Evolutionary conservation across 2,797 vertebrate species (phyloP), one percentile per base, ranked within the genome.

Genomic region (Pitangus sulphuratus): DNA sequence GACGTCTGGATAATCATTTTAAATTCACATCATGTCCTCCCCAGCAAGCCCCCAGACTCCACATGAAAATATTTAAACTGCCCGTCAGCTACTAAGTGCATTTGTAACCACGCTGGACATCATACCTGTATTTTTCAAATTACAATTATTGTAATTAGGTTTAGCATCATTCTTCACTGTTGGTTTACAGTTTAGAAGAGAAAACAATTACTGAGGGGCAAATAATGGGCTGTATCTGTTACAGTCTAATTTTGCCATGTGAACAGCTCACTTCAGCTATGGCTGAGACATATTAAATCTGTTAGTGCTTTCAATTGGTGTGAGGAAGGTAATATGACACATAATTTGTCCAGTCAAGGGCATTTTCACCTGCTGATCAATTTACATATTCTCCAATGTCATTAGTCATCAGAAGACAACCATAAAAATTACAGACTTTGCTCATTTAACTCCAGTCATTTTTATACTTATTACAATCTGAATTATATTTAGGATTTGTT

Each of bases 11-110:
- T 97, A 97, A 97, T 97, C 93, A 98, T 97, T 98, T 98, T 97
- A 97, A 98, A 98, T 98, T 98, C 98, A 97, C 97, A 97, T 98
- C 97, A 93, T 97, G 97, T 96, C 97, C 94, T 96, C 89, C 89
- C 37, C 91, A 93, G 87, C 71, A 97, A 96, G 88, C 64, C 85
- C 92, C 85, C 45, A 97, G 90, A 95, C 97, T 98, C 89, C 96
- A 97, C 93, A 76, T 56, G 97, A 97, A 98, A 97, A 98, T 97
- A 97, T 95, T 95, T 97, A 95, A 98, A 97, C 92, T 94, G 94
- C 96, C 96, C 85, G 78, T 97, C 95, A 95, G 93, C 76, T 92
- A 90, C 90, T 93, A 95, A 97, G 89, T 95, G 87, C 78, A 95
- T 97, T 91, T 96, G 85, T 95, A 97, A 97, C 95, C 94, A 96